phyloP scores from a whole-genome alignment of 2,797 vertebrate genomes.

The Phalloptychus januarius region DNA sequence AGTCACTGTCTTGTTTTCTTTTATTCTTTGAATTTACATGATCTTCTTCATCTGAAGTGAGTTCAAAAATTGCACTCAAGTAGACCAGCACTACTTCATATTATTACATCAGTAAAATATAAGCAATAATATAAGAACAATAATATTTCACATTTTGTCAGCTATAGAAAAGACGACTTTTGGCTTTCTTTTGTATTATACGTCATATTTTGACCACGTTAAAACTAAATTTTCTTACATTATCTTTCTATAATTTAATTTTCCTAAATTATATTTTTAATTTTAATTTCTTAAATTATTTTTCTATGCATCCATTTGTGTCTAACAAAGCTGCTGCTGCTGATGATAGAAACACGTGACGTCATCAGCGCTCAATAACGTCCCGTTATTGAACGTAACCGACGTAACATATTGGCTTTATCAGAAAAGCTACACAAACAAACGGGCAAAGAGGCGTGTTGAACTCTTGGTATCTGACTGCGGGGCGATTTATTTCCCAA shows the following conservation, averaged over 20 bases:
- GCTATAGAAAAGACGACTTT: background rate
- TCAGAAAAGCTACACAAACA: constrained; percentile 44
- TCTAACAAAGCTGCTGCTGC: too few relatives aligned
- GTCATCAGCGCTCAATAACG: background rate
- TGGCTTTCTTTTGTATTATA: background rate
- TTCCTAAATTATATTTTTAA: too few relatives aligned
- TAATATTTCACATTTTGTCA: background rate
- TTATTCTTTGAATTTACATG: too few relatives aligned
- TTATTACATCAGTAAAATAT: background rate
- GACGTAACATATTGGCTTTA: background rate
- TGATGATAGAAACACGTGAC: too few relatives aligned
- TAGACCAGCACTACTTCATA: background rate
- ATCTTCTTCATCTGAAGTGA: too few relatives aligned
- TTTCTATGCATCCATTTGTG: too few relatives aligned
- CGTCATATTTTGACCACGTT: background rate
- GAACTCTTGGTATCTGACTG: background rate
- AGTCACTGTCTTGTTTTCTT: too few relatives aligned
- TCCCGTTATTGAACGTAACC: constrained; percentile 40
- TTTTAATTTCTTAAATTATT: too few relatives aligned
- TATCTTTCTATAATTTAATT: too few relatives aligned
- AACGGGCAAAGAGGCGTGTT: constrained; percentile 3
- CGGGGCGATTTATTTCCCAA: background rate
- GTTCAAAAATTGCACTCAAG: background rate
- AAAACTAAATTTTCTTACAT: too few relatives aligned
- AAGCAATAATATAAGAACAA: background rate